A percentile compares a stretch with the other conserved stretches of the same genome.
phyloP scores from a whole-genome alignment of 2,888 invertebrate genomes.

The Dasysyrphus tricinctus region DNA sequence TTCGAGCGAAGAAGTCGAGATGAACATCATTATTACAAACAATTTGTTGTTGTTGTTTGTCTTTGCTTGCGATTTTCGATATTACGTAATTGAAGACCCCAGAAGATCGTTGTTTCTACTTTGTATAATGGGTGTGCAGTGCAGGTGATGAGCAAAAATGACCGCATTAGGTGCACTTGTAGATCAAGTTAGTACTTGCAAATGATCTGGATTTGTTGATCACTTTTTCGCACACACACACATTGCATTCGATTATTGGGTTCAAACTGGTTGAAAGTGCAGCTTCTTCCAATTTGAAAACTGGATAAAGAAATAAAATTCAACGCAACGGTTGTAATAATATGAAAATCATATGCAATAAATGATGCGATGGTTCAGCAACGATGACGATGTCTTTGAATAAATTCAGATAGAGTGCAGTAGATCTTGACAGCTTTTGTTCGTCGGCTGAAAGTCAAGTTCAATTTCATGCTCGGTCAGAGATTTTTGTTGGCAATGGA shows the following conservation, averaged over 20 bases:
- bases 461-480: constrained; percentile 61
- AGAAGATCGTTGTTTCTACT: constrained; percentile 33
- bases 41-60: constrained; percentile 30
- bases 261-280: constrained; percentile 37
- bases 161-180: constrained; percentile 68
- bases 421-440: constrained; percentile 8
- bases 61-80: constrained; percentile 46
- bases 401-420: constrained; percentile 21
- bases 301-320: constrained; percentile 4
- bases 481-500: constrained; percentile 5
- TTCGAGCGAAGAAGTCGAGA: constrained; percentile 39
- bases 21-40: constrained; percentile 40
- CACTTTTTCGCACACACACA: neutral
- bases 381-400: neutral
- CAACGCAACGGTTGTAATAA: constrained; percentile 37
- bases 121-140: constrained; percentile 38
- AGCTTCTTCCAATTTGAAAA: constrained; percentile 31
- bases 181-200: constrained; percentile 56
- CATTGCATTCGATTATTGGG: neutral
- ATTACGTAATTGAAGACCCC: constrained; percentile 66
- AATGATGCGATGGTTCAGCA: neutral
- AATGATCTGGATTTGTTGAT: constrained; percentile 64
- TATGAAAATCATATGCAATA: constrained; percentile 26
- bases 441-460: constrained; percentile 55
- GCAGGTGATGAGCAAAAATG: constrained; percentile 57